phyloP scores from a whole-genome alignment of 2,888 invertebrate genomes.

The Tethea ocularis region DNA sequence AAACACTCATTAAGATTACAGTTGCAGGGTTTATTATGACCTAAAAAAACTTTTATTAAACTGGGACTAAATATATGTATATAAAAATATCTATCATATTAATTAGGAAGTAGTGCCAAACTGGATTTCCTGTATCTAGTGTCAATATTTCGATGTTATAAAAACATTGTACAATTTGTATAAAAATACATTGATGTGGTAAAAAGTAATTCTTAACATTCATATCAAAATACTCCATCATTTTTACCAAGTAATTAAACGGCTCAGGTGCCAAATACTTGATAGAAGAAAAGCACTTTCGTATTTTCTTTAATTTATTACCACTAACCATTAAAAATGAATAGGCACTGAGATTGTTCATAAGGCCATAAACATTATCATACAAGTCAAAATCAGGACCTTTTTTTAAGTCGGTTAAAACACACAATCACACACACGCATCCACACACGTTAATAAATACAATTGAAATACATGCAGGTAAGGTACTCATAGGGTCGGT shows the following conservation, averaged over 20 bases:
- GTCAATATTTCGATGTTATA: neutral
- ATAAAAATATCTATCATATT: neutral
- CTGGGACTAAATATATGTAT: neutral
- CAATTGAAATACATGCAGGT: neutral
- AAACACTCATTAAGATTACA: neutral
- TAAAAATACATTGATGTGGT: neutral
- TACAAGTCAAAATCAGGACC: neutral
- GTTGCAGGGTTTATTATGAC: neutral
- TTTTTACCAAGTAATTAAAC: too few relatives aligned
- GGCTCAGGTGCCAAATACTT: too few relatives aligned
- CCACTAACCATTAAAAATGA: neutral
- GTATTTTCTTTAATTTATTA: too few relatives aligned
- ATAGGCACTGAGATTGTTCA: neutral
- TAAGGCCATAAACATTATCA: neutral
- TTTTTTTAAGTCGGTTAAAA: neutral
- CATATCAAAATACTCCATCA: too few relatives aligned
- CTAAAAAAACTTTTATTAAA: neutral
- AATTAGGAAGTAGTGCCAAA: neutral
- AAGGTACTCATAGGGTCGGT: too few relatives aligned
- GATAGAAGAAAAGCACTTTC: too few relatives aligned
- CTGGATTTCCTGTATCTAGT: neutral
- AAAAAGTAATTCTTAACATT: neutral
- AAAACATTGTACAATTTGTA: neutral
- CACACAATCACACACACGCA: conserved; percentile 8
- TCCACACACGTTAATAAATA: conserved; percentile 6